A percentile compares a stretch with the other conserved stretches of the same genome.
These are phyloP conservation scores for Acrobasis repandana DNA, from an alignment of 2,888 invertebrate genomes.

Conservation along the genomic window DNA sequence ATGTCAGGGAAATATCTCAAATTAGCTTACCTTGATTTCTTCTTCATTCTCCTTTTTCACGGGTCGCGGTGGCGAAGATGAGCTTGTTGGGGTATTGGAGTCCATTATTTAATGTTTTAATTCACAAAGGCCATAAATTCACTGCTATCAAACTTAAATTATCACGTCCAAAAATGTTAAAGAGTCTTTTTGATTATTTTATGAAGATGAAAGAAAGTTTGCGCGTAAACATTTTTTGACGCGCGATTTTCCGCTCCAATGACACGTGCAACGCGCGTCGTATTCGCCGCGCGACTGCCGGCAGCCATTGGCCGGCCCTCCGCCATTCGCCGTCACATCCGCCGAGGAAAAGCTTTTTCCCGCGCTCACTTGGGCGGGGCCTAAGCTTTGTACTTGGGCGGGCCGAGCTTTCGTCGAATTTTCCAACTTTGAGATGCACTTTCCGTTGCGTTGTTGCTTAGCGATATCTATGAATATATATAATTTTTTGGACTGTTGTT, in stretches of 20 bases:
- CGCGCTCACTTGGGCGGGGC: constrained; percentile 65
- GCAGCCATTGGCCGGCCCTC: constrained; percentile 45
- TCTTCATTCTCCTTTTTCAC: constrained; percentile 89
- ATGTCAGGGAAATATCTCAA: constrained; percentile 51
- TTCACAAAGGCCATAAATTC: constrained; percentile 41
- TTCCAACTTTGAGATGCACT: constrained; percentile 1
- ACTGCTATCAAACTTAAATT: constrained; percentile 2
- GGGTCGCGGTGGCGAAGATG: constrained; percentile 64
- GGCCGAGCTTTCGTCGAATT: constrained; percentile 33
- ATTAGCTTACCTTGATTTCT: constrained; percentile 87
- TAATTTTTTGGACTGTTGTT: too few species aligned
- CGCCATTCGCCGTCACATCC: constrained; percentile 29
- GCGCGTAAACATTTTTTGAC: constrained; percentile 68
- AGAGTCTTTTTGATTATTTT: background rate
- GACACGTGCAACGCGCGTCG: constrained; percentile 43
- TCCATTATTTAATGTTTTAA: constrained; percentile 65
- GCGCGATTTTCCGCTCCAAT: constrained; percentile 27
- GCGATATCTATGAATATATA: background rate
- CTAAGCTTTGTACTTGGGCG: constrained; percentile 50
- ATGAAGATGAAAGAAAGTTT: constrained; percentile 43
- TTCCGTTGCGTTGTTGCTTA: background rate
- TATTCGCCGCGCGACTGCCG: constrained; percentile 58
- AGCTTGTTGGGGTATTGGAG: constrained; percentile 70
- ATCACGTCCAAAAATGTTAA: background rate
- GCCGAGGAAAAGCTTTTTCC: constrained; percentile 57